Evolutionary conservation across 1,140 invertebrate genomes (phyloP).

Genomic region (Pygmarrhopalites habei): DNA sequence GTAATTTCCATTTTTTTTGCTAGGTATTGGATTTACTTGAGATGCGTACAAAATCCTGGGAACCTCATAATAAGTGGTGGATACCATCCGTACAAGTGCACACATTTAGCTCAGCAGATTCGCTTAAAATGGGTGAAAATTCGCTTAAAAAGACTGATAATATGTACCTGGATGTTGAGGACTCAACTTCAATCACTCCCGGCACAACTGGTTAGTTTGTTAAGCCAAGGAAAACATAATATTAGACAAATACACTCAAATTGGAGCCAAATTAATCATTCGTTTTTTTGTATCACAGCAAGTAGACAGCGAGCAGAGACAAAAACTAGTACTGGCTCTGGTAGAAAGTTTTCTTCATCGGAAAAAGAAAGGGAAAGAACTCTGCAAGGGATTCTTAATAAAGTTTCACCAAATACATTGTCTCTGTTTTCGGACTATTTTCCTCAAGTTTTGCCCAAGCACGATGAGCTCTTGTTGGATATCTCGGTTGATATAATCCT

Average conservation of each 20-base stretch:
- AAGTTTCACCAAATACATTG: constrained; percentile 28
- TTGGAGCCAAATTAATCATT: too few species aligned
- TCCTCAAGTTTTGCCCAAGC: neutral
- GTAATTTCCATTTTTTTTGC: too few species aligned
- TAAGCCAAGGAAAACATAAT: too few species aligned
- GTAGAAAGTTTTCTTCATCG: neutral
- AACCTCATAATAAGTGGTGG: constrained; percentile 37
- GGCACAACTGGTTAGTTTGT: neutral
- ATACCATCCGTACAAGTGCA: constrained; percentile 19
- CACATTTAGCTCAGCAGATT: neutral
- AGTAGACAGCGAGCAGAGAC: neutral
- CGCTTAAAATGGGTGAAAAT: neutral
- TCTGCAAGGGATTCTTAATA: constrained; percentile 24
- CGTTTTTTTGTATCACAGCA: too few species aligned
- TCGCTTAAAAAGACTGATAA: neutral
- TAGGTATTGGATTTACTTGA: constrained; percentile 35
- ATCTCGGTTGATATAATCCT: constrained; percentile 10
- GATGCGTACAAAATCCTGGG: constrained; percentile 29
- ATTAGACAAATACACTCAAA: too few species aligned
- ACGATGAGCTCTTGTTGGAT: neutral
- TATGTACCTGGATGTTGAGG: neutral
- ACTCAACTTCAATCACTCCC: neutral
- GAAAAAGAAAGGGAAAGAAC: constrained; percentile 7
- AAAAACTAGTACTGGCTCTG: neutral
- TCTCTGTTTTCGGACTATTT: constrained; percentile 13